Base-by-base conservation (phyloP, 2,888 invertebrate species). In the Eurytoma californica region DNA sequence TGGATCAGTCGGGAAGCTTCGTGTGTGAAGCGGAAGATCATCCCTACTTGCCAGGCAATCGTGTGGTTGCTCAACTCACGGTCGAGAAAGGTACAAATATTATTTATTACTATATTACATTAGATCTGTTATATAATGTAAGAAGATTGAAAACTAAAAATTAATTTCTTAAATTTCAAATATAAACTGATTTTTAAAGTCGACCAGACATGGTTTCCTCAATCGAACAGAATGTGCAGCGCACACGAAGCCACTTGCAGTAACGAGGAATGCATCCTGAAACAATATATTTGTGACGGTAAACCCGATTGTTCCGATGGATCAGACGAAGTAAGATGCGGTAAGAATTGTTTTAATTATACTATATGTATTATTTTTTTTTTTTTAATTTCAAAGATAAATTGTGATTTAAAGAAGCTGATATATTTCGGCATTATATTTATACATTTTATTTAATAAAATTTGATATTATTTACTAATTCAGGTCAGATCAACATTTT, bases 251-350 rank as follows among this genome's bases (percentile, higher is more conserved):
- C 97, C 0, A 97, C 97, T 0, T 98, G 98, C 87, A 94, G 94
- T 81, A 97, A 96, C 87, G 97, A 97, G 67, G 95, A 97, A 84
- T 99, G 98, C 88, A 97, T 98, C 83, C 93, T 94, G 0, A 95
- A 95, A 88, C 91, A 93, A 20, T 93, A 93, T 73, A 94, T 97
- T 24, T 97, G 97, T 86, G 94, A 97, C 86, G 94, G 94, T 12
- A 92, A 92, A 58, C 91, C 91, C n/a, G 95, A 97, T 87, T 97
- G 97, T 86, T 90, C 92, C 0, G 98, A 98, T 90, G 94, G 95
- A 61, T 96, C 96, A 0, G 98, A 98, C 89, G 98, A 98, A 91
- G 93, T 94, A 83, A 93, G 95, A 86, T 98, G 98, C 92, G 94
- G 97, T 94, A 92, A 93, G 93, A 39, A 39, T 39, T 1, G 5